Conservation (phyloP, 2,888 invertebrate species). For the Liodrosophila aerea region DNA sequence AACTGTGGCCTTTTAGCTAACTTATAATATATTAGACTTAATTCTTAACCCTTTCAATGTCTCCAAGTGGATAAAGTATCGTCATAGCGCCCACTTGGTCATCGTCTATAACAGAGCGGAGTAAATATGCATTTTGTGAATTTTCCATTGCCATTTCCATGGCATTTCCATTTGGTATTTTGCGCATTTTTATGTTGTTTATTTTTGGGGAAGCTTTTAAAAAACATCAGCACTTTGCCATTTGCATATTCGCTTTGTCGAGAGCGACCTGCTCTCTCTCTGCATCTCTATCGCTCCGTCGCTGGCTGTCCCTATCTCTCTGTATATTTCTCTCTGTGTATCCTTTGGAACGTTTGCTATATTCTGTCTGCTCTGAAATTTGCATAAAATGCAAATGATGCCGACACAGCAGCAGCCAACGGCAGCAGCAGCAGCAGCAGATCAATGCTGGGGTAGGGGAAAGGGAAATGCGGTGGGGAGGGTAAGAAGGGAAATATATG, state of each 20-base stretch:
- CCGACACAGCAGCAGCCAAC: constrained; percentile 53
- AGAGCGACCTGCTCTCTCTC: constrained; percentile 29
- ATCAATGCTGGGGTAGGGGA: neutral
- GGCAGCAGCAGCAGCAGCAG: constrained; percentile 7
- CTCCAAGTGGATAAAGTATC: constrained; percentile 8
- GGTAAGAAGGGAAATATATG: no score
- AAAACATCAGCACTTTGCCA: constrained; percentile 76
- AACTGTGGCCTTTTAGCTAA: no score
- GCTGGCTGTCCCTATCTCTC: neutral
- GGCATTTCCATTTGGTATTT: constrained; percentile 44
- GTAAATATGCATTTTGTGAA: constrained; percentile 72
- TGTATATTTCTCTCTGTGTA: constrained; percentile 48
- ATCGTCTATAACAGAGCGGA: constrained; percentile 51
- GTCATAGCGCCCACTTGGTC: constrained; percentile 15
- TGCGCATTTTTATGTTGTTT: constrained; percentile 74
- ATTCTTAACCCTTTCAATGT: neutral
- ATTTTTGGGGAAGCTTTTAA: constrained; percentile 73
- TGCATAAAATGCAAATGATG: constrained; percentile 81
- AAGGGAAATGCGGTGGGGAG: constrained; percentile 7
- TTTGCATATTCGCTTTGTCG: constrained; percentile 76
- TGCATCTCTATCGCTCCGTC: neutral
- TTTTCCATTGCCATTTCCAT: constrained; percentile 61
- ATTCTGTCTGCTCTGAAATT: constrained; percentile 71
- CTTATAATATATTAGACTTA: no score
- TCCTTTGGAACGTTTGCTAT: constrained; percentile 64